Conservation (phyloP, 2,113 vertebrate species). For the Azemiops feae region DNA sequence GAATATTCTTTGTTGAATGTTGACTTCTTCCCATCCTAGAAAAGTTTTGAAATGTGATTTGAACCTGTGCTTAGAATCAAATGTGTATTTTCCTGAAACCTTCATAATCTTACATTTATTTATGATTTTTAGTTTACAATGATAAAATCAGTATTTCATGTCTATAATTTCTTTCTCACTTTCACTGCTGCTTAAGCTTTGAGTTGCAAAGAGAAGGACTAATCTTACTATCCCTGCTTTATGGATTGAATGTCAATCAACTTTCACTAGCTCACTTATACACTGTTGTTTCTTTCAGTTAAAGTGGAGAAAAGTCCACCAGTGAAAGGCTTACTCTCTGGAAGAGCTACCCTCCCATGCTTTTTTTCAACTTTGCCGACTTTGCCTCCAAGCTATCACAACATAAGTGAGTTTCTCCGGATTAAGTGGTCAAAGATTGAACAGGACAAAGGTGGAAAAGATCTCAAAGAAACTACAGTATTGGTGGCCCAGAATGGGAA, state of each 20-base stretch:
- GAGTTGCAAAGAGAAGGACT: neutral
- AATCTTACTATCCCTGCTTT: neutral
- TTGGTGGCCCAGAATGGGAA: conserved; percentile 89
- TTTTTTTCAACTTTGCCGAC: conserved; percentile 86
- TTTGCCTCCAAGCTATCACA: conserved; percentile 71
- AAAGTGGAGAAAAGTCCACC: conserved; percentile 69
- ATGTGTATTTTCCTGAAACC: neutral
- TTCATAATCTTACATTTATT: neutral
- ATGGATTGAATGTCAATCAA: accelerated
- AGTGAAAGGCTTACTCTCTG: conserved; percentile 84
- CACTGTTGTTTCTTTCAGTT: conserved; percentile 53
- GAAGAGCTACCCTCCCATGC: conserved; percentile 88
- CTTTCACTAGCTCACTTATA: neutral
- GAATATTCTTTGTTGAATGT: neutral
- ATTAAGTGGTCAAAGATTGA: conserved; percentile 97
- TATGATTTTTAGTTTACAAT: neutral
- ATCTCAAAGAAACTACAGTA: conserved; percentile 83
- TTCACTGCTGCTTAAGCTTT: neutral
- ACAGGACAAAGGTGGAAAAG: conserved; percentile 71
- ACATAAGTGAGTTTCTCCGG: conserved; percentile 79
- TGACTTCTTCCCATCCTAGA: neutral
- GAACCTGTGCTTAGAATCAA: neutral
- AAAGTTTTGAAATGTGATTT: neutral
- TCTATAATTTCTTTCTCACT: neutral
- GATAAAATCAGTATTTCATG: neutral